These are phyloP conservation scores for Ptyas mucosa DNA, from an alignment of 2,113 vertebrate genomes.

Conservation along the genomic window DNA sequence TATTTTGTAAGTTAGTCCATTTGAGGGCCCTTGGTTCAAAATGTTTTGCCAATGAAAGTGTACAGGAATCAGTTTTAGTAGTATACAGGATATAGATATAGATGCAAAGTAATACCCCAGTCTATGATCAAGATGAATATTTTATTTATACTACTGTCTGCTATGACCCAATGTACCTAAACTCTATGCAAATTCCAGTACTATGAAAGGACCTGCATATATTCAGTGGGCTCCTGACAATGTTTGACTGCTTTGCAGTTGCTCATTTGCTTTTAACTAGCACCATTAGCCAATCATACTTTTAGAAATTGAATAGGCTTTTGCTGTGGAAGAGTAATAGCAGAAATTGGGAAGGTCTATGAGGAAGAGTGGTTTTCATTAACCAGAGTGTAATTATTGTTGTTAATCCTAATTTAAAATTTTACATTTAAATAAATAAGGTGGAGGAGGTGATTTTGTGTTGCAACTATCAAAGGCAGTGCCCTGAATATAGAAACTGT, in stretches of 20 bases:
- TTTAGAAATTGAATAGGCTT: background rate
- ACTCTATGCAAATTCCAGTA: background rate
- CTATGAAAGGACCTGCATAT: background rate
- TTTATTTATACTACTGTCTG: background rate
- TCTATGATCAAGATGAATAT: background rate
- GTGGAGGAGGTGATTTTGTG: background rate
- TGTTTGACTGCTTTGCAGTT: constrained; percentile 3
- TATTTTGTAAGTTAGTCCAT: background rate
- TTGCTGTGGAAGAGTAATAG: background rate
- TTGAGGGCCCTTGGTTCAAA: background rate
- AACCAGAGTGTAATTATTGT: background rate
- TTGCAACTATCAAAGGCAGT: background rate
- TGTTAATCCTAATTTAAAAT: constrained; percentile 5
- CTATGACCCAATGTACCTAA: background rate
- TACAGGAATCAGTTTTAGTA: background rate
- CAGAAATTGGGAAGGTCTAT: background rate
- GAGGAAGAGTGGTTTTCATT: background rate
- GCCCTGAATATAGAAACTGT: background rate
- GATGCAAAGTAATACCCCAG: background rate
- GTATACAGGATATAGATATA: background rate
- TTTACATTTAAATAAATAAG: background rate
- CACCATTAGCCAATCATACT: constrained; percentile 1
- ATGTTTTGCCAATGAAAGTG: background rate
- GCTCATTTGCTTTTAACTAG: background rate
- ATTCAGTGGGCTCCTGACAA: background rate